phyloP scores from a whole-genome alignment of 2,797 vertebrate species.

The Acropternis orthonyx region DNA sequence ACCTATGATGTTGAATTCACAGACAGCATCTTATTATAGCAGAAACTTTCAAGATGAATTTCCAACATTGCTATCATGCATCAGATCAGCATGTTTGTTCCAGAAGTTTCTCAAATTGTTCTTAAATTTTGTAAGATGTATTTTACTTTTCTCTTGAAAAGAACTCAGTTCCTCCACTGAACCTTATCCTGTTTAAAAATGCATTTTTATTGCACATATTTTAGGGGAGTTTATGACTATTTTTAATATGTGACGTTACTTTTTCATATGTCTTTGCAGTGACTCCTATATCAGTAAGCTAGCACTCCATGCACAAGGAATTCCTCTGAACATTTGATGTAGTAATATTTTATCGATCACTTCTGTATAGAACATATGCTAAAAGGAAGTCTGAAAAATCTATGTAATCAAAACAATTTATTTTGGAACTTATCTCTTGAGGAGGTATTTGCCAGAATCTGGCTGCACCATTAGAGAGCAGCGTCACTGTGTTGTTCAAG shows the following conservation, averaged over 20 bases:
- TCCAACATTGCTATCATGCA: not conserved
- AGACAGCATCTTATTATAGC: not conserved
- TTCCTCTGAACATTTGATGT: constrained; percentile 56
- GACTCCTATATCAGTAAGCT: not conserved
- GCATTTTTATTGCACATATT: not conserved
- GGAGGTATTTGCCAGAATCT: constrained; percentile 33
- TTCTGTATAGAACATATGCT: constrained; percentile 65
- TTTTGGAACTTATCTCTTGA: constrained; percentile 47
- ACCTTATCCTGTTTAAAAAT: not conserved
- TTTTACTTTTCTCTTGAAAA: constrained; percentile 15
- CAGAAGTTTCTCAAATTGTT: not conserved
- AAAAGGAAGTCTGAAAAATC: constrained; percentile 42
- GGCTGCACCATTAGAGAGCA: constrained; percentile 48
- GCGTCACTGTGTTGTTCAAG: constrained; percentile 25
- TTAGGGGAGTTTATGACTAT: not conserved
- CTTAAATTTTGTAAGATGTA: not conserved
- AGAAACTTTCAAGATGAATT: not conserved
- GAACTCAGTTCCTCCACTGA: not conserved
- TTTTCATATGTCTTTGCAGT: not conserved
- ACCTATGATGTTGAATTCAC: not conserved
- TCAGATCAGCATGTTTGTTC: not conserved
- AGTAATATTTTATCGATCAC: constrained; percentile 57
- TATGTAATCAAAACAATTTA: constrained; percentile 50
- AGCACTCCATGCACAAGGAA: constrained; percentile 5
- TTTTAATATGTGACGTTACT: not conserved